These are phyloP conservation scores for Marmota monax DNA, from an alignment of 2,113 vertebrate species.

Conservation along the genomic window DNA sequence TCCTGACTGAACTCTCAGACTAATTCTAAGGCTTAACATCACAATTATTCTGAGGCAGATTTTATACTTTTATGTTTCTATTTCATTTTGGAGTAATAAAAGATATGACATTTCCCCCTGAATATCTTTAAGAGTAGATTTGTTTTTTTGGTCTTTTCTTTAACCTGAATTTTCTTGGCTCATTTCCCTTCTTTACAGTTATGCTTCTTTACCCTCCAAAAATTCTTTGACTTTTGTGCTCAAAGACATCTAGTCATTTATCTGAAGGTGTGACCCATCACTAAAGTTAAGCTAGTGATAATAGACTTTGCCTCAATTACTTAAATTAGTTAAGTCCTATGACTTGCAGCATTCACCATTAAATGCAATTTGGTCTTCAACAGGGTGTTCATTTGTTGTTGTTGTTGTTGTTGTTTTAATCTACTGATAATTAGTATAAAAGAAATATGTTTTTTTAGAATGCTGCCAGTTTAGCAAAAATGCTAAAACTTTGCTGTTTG, in stretches of 20 bases:
- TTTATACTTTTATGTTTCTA: background rate
- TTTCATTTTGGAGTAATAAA: constrained; percentile 36
- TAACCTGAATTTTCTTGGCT: background rate
- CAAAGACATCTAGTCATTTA: background rate
- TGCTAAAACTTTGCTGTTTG: background rate
- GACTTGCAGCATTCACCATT: background rate
- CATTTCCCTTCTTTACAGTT: background rate
- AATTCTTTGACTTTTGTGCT: background rate
- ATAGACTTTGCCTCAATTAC: background rate
- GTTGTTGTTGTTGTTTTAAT: background rate
- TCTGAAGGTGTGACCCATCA: background rate
- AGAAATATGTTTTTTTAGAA: constrained; percentile 6
- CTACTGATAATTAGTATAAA: background rate
- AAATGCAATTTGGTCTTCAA: background rate
- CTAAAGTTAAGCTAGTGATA: background rate
- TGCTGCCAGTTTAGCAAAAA: background rate
- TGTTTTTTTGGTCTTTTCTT: background rate
- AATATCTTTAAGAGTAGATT: background rate
- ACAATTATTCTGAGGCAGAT: background rate
- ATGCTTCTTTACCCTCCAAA: background rate
- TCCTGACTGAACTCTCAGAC: background rate
- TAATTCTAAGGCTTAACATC: background rate
- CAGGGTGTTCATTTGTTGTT: background rate
- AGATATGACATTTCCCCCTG: background rate
- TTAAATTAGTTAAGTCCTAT: background rate